These are phyloP conservation scores for Apoda limacodes DNA, from an alignment of 2,888 invertebrate species.

Conservation along the genomic window DNA sequence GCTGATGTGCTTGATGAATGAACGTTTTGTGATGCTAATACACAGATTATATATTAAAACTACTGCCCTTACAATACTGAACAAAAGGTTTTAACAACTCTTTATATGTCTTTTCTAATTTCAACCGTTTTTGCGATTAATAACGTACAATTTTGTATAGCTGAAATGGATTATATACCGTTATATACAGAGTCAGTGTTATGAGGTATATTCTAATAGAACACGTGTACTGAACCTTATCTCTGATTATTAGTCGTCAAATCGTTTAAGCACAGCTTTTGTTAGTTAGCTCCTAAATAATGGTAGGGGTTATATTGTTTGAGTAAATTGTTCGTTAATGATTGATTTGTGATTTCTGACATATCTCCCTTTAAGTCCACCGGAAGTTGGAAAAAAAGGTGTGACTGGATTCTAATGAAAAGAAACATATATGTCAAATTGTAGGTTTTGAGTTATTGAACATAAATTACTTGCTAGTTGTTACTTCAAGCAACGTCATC, in stretches of 20 bases:
- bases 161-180: slow-evolving; percentile 10
- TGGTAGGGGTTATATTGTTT: slow-evolving; percentile 30
- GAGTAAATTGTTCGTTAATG: slow-evolving; percentile 53
- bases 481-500: too few species aligned
- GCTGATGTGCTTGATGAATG: slow-evolving; percentile 61
- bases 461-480: too few species aligned
- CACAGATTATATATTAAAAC: slow-evolving; percentile 26
- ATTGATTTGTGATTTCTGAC: slow-evolving; percentile 38
- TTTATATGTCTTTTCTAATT: too few species aligned
- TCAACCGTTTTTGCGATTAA: too few species aligned
- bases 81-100: not conserved
- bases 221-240: slow-evolving; percentile 53
- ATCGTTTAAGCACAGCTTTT: slow-evolving; percentile 24
- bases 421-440: too few species aligned
- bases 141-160: too few species aligned
- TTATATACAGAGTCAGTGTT: slow-evolving; percentile 24
- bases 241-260: slow-evolving; percentile 40
- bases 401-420: too few species aligned
- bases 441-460: too few species aligned
- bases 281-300: slow-evolving; percentile 23
- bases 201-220: slow-evolving; percentile 40
- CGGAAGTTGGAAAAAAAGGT: slow-evolving; percentile 4
- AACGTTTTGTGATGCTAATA: slow-evolving; percentile 61
- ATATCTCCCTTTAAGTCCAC: slow-evolving; percentile 9
- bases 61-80: slow-evolving; percentile 19